phyloP scores from a whole-genome alignment of 2,113 vertebrate genomes.

The Empidonax traillii region DNA sequence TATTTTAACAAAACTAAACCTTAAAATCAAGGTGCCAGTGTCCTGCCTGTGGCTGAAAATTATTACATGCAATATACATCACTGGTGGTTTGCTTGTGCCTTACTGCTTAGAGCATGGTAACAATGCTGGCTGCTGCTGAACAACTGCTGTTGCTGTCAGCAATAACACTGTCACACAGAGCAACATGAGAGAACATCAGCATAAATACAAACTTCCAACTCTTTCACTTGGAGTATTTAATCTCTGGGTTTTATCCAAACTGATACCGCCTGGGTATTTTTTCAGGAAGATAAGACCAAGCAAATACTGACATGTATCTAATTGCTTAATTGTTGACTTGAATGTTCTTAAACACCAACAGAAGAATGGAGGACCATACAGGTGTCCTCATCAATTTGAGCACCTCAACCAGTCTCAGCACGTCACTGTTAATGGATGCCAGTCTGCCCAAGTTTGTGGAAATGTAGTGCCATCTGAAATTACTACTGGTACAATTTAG shows the following conservation, averaged over 20 bases:
- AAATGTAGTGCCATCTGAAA: not conserved
- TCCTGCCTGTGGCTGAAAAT: not conserved
- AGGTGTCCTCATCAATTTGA: not conserved
- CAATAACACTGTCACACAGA: not conserved
- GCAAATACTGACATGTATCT: not conserved
- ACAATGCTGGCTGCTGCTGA: not conserved
- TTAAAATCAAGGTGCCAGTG: not conserved
- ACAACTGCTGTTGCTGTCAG: not conserved
- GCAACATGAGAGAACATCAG: not conserved
- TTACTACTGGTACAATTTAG: not conserved
- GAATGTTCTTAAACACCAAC: not conserved
- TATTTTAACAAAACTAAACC: not conserved
- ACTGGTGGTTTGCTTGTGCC: not conserved
- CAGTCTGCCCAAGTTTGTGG: not conserved
- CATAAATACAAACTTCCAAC: not conserved
- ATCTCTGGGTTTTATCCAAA: not conserved
- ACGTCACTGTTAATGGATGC: fast-evolving
- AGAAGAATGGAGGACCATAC: not conserved
- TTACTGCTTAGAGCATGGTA: not conserved
- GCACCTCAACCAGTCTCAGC: not conserved
- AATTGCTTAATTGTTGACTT: not conserved
- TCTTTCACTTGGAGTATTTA: not conserved
- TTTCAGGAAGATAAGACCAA: not conserved
- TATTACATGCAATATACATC: not conserved
- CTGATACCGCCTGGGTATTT: not conserved